phyloP scores from a whole-genome alignment of 1,140 invertebrate genomes.

The Drosophila ercepeae region DNA sequence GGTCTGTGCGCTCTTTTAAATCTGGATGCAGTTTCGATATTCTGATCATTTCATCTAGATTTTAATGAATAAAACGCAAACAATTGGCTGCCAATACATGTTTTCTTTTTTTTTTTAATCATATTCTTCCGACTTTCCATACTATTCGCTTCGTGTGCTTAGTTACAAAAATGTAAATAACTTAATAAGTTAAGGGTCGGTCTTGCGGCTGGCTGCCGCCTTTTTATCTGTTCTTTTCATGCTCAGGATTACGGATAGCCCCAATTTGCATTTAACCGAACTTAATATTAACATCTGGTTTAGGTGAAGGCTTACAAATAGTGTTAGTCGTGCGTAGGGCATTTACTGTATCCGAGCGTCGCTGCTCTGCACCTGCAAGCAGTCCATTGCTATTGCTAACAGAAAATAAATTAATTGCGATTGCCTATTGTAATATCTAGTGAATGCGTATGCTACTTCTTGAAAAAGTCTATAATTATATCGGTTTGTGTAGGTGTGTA shows the following conservation, averaged over 20 bases:
- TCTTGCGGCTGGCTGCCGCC: slow-evolving; percentile 10
- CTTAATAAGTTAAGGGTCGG: slow-evolving; percentile 56
- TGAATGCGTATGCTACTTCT: slow-evolving; percentile 30
- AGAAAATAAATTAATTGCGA: slow-evolving; percentile 40
- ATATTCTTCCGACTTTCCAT: not conserved
- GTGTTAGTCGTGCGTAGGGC: slow-evolving; percentile 24
- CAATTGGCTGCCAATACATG: slow-evolving; percentile 2
- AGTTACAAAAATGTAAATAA: slow-evolving; percentile 30
- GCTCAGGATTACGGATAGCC: slow-evolving; percentile 45
- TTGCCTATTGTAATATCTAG: slow-evolving; percentile 33
- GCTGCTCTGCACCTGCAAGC: not conserved
- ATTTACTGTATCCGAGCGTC: slow-evolving; percentile 17
- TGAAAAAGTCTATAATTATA: slow-evolving; percentile 36
- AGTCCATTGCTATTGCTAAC: slow-evolving; percentile 9
- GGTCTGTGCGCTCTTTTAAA: not conserved
- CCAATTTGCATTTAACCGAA: slow-evolving; percentile 35
- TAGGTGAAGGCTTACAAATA: slow-evolving; percentile 33
- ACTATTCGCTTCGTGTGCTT: not conserved
- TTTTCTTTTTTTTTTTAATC: no score
- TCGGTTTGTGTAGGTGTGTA: slow-evolving; percentile 17
- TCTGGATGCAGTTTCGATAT: not conserved
- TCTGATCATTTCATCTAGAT: not conserved
- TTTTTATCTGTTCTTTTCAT: slow-evolving; percentile 12
- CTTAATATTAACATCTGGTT: slow-evolving; percentile 65
- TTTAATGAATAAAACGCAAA: slow-evolving; percentile 10